Evolutionary conservation across 2,113 vertebrate genomes (phyloP).

Genomic region (Thunnus thynnus): DNA sequence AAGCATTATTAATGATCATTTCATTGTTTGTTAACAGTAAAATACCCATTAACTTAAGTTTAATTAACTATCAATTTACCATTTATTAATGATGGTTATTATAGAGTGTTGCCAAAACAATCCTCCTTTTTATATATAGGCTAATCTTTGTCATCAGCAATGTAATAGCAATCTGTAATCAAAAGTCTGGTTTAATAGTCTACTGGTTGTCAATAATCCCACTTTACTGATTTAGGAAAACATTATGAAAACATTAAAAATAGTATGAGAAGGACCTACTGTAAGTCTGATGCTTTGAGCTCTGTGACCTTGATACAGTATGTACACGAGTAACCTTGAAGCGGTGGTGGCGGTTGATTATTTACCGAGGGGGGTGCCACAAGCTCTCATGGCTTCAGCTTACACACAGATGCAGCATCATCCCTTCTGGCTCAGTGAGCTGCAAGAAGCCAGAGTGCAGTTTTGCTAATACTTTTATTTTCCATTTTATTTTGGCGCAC

Average conservation of each 20-base stretch:
- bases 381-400: neutral
- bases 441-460: neutral
- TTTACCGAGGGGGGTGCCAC: neutral
- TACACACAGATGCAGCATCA: neutral
- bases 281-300: too few species aligned
- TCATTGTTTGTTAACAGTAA: too few species aligned
- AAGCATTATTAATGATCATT: too few species aligned
- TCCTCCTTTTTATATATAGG: neutral
- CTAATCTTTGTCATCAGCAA: neutral
- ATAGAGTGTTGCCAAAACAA: too few species aligned
- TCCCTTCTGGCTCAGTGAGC: neutral
- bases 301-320: too few species aligned
- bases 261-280: neutral
- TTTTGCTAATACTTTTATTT: neutral
- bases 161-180: neutral
- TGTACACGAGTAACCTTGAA: neutral
- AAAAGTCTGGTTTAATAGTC: neutral
- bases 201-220: neutral
- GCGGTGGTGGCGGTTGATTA: constrained; percentile 1
- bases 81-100: too few species aligned
- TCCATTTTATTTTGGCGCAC: too few species aligned
- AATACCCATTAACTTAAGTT: too few species aligned
- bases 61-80: too few species aligned
- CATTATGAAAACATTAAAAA: neutral
- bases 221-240: neutral